Base-by-base conservation (phyloP, 2,797 vertebrate genomes). In the Urophycis tenuis region DNA sequence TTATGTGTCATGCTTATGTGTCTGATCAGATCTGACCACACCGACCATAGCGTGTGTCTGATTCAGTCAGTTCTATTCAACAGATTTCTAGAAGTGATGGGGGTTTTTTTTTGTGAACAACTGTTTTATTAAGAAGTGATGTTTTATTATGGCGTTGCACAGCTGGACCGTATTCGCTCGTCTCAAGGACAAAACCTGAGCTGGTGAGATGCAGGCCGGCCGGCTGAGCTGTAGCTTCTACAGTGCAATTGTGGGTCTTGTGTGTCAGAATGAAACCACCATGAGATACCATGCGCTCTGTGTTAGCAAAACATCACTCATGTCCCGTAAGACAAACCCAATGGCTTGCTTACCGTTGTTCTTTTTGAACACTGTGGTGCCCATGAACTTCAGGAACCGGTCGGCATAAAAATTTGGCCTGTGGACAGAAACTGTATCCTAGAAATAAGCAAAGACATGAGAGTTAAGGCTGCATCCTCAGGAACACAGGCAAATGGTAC, bases 381-480 rank as follows among this genome's bases (percentile, higher is more conserved):
- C 94, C 97, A 99, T 98, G 89, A 99, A 99, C 76, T 95, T 98
- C 73, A 99, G 92, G 90, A 98, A 99, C 83, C 97, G 92, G 85
- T 96, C 95, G 22, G 97, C 96, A 64, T 99, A 99, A 89, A 98
- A 99, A 88, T 92, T 86, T 72, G 97, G 97, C 87, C 96, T 93
- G 83, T 99, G 96, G 81, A 99, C 97, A 0, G 97, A 99, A 83
- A 99, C 95, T 0, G 95, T 95, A 78, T 99, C 96, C 97, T 99
- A 79, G 76, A 75, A 9, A 74, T 17, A 74, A 67, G 29, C 2
- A 67, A 29, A 29, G 60, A 67, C 3, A 9, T 25, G 14, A 67
- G 60, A 67, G 29, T 67, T 12, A 67, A 67, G n/a, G 9, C 4
- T 67, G 60, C n/a, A 30, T 99, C n/a, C 9, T 64, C 6, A 15